Evolutionary conservation across 2,797 vertebrate genomes (phyloP), one percentile per base, ranked within the genome.

Genomic region (Netta rufina): DNA sequence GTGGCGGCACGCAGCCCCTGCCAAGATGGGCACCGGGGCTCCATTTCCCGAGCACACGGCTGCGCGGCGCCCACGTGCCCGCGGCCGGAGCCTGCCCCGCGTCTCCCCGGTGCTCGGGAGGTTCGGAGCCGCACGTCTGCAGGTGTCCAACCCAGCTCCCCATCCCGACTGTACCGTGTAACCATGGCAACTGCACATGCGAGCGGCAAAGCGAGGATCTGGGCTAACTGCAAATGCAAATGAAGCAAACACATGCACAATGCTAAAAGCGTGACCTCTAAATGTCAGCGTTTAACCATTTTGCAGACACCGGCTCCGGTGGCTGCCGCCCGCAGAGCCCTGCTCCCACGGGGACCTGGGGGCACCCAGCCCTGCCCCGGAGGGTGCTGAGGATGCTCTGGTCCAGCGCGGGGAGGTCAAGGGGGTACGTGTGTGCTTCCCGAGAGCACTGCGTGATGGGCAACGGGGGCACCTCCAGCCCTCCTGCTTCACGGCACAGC

Each of bases 161-260:
- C 85, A 92, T 86, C 90, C 89, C 6, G 54, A 90, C 93, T 47
- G 91, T 87, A 91, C 87, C 87, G 81, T 9, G 96, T 95, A 95
- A 91, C 94, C 93, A 94, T 96, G 89, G 93, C 89, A 95, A 97
- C 95, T 77, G 91, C 94, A 96, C 95, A 97, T 89, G 92, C 19
- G 7, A 95, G 94, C 64, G 93, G 92, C 89, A 91, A 95, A 90
- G 91, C 91, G 91, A 65, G 3, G 30, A 96, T 89, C 89, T 72
- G 45, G 91, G 94, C 93, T 92, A 89, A 94, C 95, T 92, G 83
- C 95, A 94, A 93, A 95, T 89, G 95, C 87, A 96, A 96, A 96
- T 92, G 80, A 93, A 95, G 89, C 91, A 84, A 94, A 91, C 80
- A 86, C 92, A 94, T 79, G 93, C 93, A 92, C 92, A 49, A 38